Base-by-base conservation (phyloP, 2,797 vertebrate species). In the Bradypodion pumilum region DNA sequence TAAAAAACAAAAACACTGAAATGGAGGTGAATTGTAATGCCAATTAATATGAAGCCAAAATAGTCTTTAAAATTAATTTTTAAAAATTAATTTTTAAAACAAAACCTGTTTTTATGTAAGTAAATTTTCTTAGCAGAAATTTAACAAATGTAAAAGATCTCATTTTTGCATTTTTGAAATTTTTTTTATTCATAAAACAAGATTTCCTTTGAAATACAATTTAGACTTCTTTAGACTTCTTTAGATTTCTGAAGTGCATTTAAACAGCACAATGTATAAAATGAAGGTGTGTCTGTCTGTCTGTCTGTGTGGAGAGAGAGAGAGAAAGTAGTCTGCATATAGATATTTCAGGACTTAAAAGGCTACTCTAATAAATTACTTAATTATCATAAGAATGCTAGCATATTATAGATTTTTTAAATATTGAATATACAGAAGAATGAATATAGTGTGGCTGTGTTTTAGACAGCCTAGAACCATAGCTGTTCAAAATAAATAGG, bases 391-490 rank as follows among this genome's bases (percentile, higher is more conserved):
- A 59, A 84, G 65, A 89, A 87, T 84, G 77, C 92, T 90, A 91
- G 88, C 86, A 86, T 86, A 87, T 87, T 92, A 56, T 27, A 65
- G 42, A 83, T 68, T 89, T 93, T 94, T 93, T 91, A 85, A 85
- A 91, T 85, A 86, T 44, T 83, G 85, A 72, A 86, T 88, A 72
- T 7, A 75, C 87, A 81, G 84, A 86, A 89, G 82, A 84, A 78
- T 27, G 85, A 78, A 86, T 90, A 37, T 77, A 75, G 76, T 37
- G 7, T 83, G 90, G 83, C 93, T 96, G 94, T 95, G 93, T 95
- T 95, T 95, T 95, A 95, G 92, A 94, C 94, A 94, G 88, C 82
- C 88, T 87, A 82, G 92, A 84, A 89, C 83, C n/a, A 19, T 90
- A 89, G 89, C 77, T 90, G 78, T 75, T 92, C 83, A 69, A 89